Conservation (phyloP, 2,888 invertebrate genomes). For the Ectemnius continuus region DNA sequence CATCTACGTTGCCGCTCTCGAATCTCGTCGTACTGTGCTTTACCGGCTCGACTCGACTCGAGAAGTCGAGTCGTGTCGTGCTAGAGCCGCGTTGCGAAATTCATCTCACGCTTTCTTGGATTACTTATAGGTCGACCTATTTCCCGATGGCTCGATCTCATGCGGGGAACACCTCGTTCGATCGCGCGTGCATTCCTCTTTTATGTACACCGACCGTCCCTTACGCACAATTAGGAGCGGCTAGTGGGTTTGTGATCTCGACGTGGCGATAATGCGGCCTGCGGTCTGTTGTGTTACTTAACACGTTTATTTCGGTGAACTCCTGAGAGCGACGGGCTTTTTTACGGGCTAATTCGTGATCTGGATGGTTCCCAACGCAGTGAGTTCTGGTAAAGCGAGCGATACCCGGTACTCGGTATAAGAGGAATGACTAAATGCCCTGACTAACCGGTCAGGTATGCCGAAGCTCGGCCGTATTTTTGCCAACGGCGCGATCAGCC, state of each 20-base stretch:
- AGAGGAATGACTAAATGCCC: constrained; percentile 70
- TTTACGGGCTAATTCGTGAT: constrained; percentile 64
- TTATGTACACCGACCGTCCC: background rate
- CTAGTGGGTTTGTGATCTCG: too few relatives aligned
- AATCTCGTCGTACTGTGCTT: background rate
- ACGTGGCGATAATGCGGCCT: too few relatives aligned
- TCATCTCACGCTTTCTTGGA: background rate
- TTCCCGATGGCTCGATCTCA: constrained; percentile 1
- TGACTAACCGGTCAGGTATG: constrained; percentile 69
- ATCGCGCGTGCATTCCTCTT: background rate
- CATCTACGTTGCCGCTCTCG: background rate
- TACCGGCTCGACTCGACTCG: background rate
- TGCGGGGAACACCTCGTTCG: background rate
- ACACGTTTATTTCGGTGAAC: constrained; percentile 60
- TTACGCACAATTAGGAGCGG: constrained; percentile 24
- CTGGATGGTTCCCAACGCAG: constrained; percentile 67
- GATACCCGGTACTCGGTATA: constrained; percentile 65
- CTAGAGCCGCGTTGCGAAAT: constrained; percentile 9
- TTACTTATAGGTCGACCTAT: constrained; percentile 3
- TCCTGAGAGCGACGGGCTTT: constrained; percentile 60
- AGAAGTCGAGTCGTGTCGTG: background rate
- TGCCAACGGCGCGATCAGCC: constrained; percentile 40
- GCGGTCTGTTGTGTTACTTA: constrained; percentile 46
- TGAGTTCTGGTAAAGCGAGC: constrained; percentile 60
- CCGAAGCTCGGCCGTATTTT: constrained; percentile 69